Percentiles rank a stretch among this genome's conserved stretches.
Evolutionary conservation across 2,888 invertebrate genomes (phyloP).

Genomic region (Leptura quadrifasciata): DNA sequence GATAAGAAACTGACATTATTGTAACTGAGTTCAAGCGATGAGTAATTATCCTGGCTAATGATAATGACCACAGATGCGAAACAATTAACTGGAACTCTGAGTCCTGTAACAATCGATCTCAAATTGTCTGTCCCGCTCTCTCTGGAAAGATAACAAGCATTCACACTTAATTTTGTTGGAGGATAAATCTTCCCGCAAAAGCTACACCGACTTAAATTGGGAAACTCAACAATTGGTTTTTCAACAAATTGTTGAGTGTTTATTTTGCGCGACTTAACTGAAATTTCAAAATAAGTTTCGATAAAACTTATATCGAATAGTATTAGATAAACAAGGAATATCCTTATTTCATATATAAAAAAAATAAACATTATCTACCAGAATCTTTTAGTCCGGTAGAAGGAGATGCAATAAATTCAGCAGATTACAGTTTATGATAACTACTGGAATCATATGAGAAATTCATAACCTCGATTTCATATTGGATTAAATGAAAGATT

Average conservation of each 20-base stretch:
- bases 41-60: constrained; percentile 62
- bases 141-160: constrained; percentile 55
- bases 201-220: constrained; percentile 23
- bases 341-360: too few species aligned
- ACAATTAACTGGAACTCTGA: constrained; percentile 59
- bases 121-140: constrained; percentile 55
- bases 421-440: too few species aligned
- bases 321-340: too few species aligned
- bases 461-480: too few species aligned
- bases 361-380: too few species aligned
- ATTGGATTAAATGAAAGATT: too few species aligned
- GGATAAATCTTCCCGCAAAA: constrained; percentile 46
- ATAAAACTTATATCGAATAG: not conserved
- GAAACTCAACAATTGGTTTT: constrained; percentile 1
- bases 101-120: constrained; percentile 55
- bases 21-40: constrained; percentile 53
- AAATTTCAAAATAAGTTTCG: not conserved
- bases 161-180: constrained; percentile 56
- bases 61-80: constrained; percentile 63
- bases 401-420: too few species aligned
- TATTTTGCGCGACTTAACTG: not conserved
- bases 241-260: not conserved
- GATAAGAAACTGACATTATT: constrained; percentile 59
- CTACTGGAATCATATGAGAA: too few species aligned
- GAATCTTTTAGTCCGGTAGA: too few species aligned